phyloP scores from a whole-genome alignment of 1,140 invertebrate genomes.

The Rhynchophorus ferrugineus region DNA sequence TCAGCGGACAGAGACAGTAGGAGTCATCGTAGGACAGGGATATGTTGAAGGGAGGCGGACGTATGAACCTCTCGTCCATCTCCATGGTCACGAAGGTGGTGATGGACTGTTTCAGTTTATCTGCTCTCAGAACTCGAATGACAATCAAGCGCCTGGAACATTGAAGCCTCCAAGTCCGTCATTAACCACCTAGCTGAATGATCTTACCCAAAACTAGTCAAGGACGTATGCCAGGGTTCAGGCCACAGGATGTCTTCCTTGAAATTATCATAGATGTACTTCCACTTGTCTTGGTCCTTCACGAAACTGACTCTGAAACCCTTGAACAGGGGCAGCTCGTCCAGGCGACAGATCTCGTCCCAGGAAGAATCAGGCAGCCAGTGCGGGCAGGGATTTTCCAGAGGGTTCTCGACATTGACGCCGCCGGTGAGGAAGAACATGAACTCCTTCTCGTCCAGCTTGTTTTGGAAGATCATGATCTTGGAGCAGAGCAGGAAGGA shows the following conservation, averaged over 20 bases:
- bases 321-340: conserved; percentile 54
- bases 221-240: conserved; percentile 55
- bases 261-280: conserved; percentile 61
- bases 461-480: conserved; percentile 58
- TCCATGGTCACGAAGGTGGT: conserved; percentile 58
- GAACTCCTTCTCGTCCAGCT: conserved; percentile 66
- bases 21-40: conserved; percentile 78
- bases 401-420: conserved; percentile 60
- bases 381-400: conserved; percentile 60
- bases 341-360: conserved; percentile 73
- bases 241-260: conserved; percentile 55
- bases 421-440: conserved; percentile 79
- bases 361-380: conserved; percentile 80
- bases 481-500: conserved; percentile 83
- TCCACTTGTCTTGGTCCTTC: conserved; percentile 55
- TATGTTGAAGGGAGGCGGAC: conserved; percentile 83
- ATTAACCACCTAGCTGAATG: too few relatives aligned
- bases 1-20: conserved; percentile 69
- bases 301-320: conserved; percentile 49
- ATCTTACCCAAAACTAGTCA: conserved; percentile 40
- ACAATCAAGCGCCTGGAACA: conserved; percentile 76
- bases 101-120: conserved; percentile 64
- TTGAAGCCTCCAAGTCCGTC: conserved; percentile 49
- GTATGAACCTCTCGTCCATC: conserved; percentile 73
- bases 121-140: conserved; percentile 71